Evolutionary conservation across 1,140 invertebrate species (phyloP).

Genomic region (Brachionus rotundiformis): DNA sequence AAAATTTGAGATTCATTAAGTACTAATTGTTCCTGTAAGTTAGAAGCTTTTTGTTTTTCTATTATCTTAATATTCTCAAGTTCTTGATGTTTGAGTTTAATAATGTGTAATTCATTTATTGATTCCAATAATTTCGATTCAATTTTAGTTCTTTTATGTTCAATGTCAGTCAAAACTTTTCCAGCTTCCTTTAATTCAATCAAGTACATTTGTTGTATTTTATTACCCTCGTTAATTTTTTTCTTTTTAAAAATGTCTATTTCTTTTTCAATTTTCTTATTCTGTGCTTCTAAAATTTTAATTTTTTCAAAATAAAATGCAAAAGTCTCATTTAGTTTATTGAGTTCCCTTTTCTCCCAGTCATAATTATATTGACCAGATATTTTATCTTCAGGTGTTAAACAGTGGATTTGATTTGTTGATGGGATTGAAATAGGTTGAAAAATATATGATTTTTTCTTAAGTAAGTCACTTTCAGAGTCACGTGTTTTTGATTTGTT

Average conservation of each 20-base stretch:
- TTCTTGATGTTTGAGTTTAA: background rate
- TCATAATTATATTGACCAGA: background rate
- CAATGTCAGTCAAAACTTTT: slow-evolving; percentile 31
- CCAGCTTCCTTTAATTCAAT: slow-evolving; percentile 21
- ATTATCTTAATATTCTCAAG: background rate
- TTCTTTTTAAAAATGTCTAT: slow-evolving; percentile 63
- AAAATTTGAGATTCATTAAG: background rate
- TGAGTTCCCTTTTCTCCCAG: slow-evolving; percentile 66
- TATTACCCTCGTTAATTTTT: too few species aligned
- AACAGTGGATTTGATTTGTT: background rate
- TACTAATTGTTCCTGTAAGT: background rate
- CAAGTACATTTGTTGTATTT: slow-evolving; percentile 12
- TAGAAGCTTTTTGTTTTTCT: background rate
- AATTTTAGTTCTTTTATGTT: background rate
- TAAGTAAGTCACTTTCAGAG: too few species aligned
- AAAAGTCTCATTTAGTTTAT: slow-evolving; percentile 66
- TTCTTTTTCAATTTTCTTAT: slow-evolving; percentile 65
- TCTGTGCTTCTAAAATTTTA: slow-evolving; percentile 67
- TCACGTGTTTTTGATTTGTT: too few species aligned
- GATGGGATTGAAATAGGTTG: too few species aligned
- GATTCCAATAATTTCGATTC: background rate
- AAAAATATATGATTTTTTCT: too few species aligned
- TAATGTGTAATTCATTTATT: background rate
- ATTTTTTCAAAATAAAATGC: slow-evolving; percentile 67
- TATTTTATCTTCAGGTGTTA: background rate